Base-by-base conservation (phyloP, 2,113 vertebrate species). In the Urocynchramus pylzowi region DNA sequence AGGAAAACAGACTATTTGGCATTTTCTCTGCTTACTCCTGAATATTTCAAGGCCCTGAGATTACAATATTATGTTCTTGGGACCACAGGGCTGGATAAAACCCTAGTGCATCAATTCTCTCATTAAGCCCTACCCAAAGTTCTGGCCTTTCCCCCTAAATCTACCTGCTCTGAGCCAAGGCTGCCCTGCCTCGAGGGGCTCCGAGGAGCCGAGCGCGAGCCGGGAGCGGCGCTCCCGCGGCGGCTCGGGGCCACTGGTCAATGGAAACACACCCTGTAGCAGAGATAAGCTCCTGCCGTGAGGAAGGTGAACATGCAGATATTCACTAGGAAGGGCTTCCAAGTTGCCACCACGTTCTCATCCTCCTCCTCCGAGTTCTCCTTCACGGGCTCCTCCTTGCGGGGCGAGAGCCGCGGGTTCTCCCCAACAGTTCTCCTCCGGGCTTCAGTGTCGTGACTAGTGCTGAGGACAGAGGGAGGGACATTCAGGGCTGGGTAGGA, bases 11-110 rank as follows among this genome's bases (percentile, higher is more conserved):
- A 92, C 65, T 98, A 98, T 98, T 98, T 98, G 98, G 97, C 98
- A 98, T 98, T 98, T 98, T 98, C 95, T 98, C 97, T 98, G 97
- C 98, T 98, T 97, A 98, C 97, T 98, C 98, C 99, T 99, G 98
- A 99, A 98, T 98, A 98, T 97, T 98, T 98, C 97, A 98, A 99
- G 98, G 98, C 99, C 99, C 99, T 99, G 99, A 99, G 99, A 98
- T 97, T 98, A 98, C 97, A 97, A 97, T 97, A 98, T 94, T 97
- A 97, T 97, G 92, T 98, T 93, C 97, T 96, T 98, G 97, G 98
- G 98, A 97, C 97, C 97, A 96, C 93, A 98, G 98, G 98, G 98
- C 97, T 98, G 89, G 93, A 95, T 78, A 73, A 97, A 97, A 97
- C 97, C 98, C 97, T 97, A 98, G 98, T 91, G 98, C 98, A 98